A percentile compares a stretch with the other conserved stretches of the same genome.
Conservation (phyloP, 2,113 vertebrate genomes). For the Periophthalmus modestus region DNA sequence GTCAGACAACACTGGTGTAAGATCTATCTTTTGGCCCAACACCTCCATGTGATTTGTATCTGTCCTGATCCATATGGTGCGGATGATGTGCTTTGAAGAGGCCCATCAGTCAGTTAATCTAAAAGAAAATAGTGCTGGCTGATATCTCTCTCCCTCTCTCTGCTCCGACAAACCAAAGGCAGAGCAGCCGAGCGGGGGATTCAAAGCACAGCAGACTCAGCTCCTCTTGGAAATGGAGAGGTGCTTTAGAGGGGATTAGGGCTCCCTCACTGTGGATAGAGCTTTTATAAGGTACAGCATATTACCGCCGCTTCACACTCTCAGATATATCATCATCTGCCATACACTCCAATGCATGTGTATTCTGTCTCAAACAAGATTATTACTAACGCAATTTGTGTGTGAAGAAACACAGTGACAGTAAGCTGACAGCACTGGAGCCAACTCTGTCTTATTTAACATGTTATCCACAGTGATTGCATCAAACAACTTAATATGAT, state of each 20-base stretch:
- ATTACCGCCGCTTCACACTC: conserved; percentile 72
- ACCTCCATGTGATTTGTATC: conserved; percentile 68
- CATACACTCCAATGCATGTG: conserved; percentile 64
- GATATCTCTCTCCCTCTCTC: conserved; percentile 48
- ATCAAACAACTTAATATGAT: conserved; percentile 16
- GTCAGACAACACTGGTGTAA: conserved; percentile 63
- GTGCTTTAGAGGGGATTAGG: conserved; percentile 71
- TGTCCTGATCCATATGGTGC: conserved; percentile 67
- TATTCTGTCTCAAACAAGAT: conserved; percentile 73
- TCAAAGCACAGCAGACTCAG: conserved; percentile 66
- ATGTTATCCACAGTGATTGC: conserved; percentile 46
- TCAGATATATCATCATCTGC: conserved; percentile 72
- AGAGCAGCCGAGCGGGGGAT: conserved; percentile 35
- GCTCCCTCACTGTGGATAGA: conserved; percentile 66
- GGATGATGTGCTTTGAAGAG: conserved; percentile 69
- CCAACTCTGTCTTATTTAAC: conserved; percentile 59
- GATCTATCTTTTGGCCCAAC: conserved; percentile 55
- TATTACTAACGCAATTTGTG: conserved; percentile 60
- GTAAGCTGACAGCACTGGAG: conserved; percentile 73
- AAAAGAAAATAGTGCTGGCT: conserved; percentile 69
- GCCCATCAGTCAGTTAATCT: conserved; percentile 73
- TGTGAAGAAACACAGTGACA: conserved; percentile 64
- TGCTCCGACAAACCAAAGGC: conserved; percentile 59
- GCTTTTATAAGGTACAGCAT: conserved; percentile 73
- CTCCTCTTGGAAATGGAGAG: conserved; percentile 70